Percentiles rank a stretch among this genome's conserved stretches.
These are phyloP conservation scores for Montipora cactus DNA, from an alignment of 64 coral and sea anemone genomes.

Conservation along the genomic window DNA sequence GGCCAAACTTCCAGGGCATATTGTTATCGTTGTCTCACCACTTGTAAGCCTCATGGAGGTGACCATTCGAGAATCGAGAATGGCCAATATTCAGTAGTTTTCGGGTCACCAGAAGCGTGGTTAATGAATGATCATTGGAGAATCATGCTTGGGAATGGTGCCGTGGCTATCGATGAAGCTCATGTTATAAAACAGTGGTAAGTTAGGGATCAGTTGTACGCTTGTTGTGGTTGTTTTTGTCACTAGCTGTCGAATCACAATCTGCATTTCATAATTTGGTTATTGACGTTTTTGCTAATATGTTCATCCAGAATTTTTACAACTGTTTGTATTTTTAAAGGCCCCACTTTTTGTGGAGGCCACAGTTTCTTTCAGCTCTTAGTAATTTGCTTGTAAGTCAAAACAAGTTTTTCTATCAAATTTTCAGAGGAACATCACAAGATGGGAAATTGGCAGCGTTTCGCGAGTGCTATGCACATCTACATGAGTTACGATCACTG, in stretches of 20 bases:
- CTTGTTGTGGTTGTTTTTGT: background rate
- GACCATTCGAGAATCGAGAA: background rate
- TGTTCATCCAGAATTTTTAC: background rate
- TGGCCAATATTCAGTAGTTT: constrained; percentile 15
- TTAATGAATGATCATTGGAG: constrained; percentile 33
- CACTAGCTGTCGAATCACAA: background rate
- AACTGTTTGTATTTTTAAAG: background rate
- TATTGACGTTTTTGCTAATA: background rate
- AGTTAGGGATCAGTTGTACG: background rate
- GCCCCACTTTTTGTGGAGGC: background rate
- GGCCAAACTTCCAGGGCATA: no score
- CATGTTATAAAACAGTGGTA: no score
- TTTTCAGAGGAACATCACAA: constrained; percentile 52
- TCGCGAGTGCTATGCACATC: constrained; percentile 13
- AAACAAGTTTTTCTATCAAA: background rate
- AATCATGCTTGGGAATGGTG: constrained; percentile 23
- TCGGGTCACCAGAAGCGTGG: constrained; percentile 30
- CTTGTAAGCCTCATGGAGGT: background rate
- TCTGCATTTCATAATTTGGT: no score
- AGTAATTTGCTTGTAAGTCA: background rate
- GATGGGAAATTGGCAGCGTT: constrained; percentile 45
- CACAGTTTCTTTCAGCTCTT: background rate
- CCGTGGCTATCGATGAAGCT: constrained; percentile 22
- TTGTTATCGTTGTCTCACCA: no score
- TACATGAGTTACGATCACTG: constrained; percentile 31